phyloP scores from a whole-genome alignment of 2,888 invertebrate genomes.

The Cerastis rubricosa region DNA sequence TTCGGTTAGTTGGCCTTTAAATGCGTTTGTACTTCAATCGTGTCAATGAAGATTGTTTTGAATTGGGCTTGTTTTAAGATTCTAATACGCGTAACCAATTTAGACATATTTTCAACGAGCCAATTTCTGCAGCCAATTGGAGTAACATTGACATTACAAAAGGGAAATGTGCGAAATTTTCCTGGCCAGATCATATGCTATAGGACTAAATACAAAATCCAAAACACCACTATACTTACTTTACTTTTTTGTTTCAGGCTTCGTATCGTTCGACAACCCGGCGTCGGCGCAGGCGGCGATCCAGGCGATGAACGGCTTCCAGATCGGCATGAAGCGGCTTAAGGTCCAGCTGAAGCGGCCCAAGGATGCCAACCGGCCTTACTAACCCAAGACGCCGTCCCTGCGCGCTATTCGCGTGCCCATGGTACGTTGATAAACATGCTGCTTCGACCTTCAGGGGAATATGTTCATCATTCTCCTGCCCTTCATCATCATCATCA shows the following conservation, averaged over 20 bases:
- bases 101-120: background rate
- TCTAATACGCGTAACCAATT: background rate
- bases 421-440: conserved; percentile 72
- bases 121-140: background rate
- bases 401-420: conserved; percentile 84
- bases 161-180: background rate
- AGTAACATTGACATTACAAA: background rate
- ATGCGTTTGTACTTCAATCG: background rate
- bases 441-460: background rate
- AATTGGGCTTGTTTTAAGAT: background rate
- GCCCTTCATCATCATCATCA: no score
- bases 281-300: conserved; percentile 99
- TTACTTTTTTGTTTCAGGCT: conserved; percentile 92
- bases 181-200: background rate
- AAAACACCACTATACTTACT: background rate
- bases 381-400: conserved; percentile 94
- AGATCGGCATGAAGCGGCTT: conserved; percentile 99
- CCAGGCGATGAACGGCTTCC: conserved; percentile 99
- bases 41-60: background rate
- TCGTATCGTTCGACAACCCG: conserved; percentile 99
- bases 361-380: conserved; percentile 99
- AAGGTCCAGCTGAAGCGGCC: conserved; percentile 99
- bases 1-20: conserved; percentile 95
- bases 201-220: background rate
- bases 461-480: background rate